These are phyloP conservation scores for Aspiorhynchus laticeps DNA, from an alignment of 2,113 vertebrate genomes.

Conservation along the genomic window DNA sequence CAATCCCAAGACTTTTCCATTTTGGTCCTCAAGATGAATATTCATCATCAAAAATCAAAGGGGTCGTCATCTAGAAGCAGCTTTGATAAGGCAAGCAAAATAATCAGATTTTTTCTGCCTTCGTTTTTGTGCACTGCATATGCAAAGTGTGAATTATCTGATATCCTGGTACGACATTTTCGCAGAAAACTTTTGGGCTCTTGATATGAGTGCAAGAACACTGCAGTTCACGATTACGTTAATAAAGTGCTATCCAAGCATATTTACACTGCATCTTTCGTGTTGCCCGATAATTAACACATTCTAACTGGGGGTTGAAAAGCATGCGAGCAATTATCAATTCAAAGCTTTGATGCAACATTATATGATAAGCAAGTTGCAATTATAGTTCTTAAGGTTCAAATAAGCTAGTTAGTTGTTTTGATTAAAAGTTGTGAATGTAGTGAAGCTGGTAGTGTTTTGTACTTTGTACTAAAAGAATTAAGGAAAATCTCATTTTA, in stretches of 20 bases:
- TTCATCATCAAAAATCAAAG: conserved; percentile 7
- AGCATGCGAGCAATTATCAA: conserved; percentile 34
- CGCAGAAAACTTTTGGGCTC: neutral
- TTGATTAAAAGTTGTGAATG: conserved; percentile 34
- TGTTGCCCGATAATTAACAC: conserved; percentile 46
- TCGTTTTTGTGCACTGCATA: neutral
- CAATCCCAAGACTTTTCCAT: neutral
- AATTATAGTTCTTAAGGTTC: conserved; percentile 37
- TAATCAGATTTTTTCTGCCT: neutral
- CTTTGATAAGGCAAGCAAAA: neutral
- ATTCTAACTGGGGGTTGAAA: conserved; percentile 14
- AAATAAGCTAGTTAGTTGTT: conserved; percentile 18
- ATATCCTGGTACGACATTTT: neutral
- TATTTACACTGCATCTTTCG: neutral
- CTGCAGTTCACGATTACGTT: neutral
- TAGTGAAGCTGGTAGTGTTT: neutral
- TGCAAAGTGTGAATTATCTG: conserved; percentile 4
- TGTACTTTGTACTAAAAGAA: neutral
- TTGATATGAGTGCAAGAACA: neutral
- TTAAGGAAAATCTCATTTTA: conserved; percentile 8
- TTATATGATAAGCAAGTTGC: conserved; percentile 33
- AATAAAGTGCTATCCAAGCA: conserved; percentile 19
- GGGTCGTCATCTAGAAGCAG: neutral
- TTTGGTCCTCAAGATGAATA: neutral
- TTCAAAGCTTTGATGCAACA: conserved; percentile 32